Conservation (phyloP, 2,113 vertebrate species). For the Sphaerodactylus townsendi region DNA sequence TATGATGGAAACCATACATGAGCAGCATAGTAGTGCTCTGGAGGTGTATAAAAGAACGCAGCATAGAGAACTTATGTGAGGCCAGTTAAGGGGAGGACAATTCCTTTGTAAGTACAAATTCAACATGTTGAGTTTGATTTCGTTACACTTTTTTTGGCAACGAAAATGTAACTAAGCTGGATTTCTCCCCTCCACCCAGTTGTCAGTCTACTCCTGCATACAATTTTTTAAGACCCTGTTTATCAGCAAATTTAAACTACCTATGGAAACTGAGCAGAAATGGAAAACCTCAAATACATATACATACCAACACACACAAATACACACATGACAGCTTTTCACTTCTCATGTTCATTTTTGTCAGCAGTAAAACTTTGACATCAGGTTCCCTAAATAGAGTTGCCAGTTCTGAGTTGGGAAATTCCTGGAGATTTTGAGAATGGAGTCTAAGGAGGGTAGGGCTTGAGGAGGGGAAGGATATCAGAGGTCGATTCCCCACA, state of each 20-base stretch:
- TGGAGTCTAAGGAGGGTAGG: too few relatives aligned
- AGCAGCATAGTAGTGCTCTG: conserved; percentile 45
- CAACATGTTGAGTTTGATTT: conserved; percentile 18
- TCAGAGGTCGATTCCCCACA: too few relatives aligned
- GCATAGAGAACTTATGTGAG: conserved; percentile 43
- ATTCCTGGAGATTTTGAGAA: too few relatives aligned
- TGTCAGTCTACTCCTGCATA: too few relatives aligned
- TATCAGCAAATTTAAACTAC: not conserved
- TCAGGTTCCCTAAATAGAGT: not conserved
- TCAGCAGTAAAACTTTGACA: too few relatives aligned
- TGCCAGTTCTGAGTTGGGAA: too few relatives aligned
- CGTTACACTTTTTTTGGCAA: not conserved
- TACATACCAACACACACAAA: too few relatives aligned
- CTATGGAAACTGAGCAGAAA: not conserved
- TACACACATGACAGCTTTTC: too few relatives aligned
- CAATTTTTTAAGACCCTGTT: too few relatives aligned
- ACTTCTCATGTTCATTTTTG: too few relatives aligned
- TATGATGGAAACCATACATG: conserved; percentile 58
- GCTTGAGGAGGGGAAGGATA: too few relatives aligned
- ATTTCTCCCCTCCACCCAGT: not conserved
- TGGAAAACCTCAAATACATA: not conserved
- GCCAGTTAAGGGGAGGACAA: conserved; percentile 46
- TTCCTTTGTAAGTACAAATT: not conserved
- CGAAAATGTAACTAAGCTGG: conserved; percentile 14
- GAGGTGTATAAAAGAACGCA: conserved; percentile 52